These are phyloP conservation scores for Laterallus jamaicensis DNA, from an alignment of 2,113 vertebrate genomes.

Conservation along the genomic window DNA sequence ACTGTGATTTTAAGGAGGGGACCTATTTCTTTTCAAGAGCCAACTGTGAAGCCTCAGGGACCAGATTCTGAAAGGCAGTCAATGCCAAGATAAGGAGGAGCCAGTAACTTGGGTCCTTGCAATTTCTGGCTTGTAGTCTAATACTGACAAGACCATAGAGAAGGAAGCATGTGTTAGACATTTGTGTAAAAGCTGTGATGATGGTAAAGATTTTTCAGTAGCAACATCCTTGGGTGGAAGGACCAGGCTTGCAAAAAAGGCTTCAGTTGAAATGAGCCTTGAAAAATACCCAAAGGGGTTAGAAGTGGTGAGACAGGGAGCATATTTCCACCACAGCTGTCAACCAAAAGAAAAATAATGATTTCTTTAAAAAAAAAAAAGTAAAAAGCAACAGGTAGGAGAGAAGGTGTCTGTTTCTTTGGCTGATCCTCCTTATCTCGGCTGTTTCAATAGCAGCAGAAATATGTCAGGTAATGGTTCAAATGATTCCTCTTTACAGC, in stretches of 20 bases:
- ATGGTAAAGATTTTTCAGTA: not conserved
- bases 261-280: not conserved
- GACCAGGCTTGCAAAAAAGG: not conserved
- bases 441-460: not conserved
- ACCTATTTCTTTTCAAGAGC: slow-evolving; percentile 11
- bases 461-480: not conserved
- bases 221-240: not conserved
- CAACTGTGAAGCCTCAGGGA: slow-evolving; percentile 55
- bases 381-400: not conserved
- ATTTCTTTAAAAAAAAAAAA: not conserved
- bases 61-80: slow-evolving; percentile 29
- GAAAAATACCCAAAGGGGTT: not conserved
- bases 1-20: slow-evolving; percentile 54
- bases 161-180: not conserved
- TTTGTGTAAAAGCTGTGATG: not conserved
- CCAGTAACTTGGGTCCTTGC: not conserved
- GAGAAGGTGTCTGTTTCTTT: not conserved
- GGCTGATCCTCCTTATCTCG: not conserved
- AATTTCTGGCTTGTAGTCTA: not conserved
- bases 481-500: not conserved
- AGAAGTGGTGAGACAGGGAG: not conserved
- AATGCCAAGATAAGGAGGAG: slow-evolving; percentile 34
- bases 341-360: not conserved
- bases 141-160: not conserved
- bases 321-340: not conserved